These are phyloP conservation scores for Cyclophora punctaria DNA, from an alignment of 2,888 invertebrate species.

Conservation along the genomic window DNA sequence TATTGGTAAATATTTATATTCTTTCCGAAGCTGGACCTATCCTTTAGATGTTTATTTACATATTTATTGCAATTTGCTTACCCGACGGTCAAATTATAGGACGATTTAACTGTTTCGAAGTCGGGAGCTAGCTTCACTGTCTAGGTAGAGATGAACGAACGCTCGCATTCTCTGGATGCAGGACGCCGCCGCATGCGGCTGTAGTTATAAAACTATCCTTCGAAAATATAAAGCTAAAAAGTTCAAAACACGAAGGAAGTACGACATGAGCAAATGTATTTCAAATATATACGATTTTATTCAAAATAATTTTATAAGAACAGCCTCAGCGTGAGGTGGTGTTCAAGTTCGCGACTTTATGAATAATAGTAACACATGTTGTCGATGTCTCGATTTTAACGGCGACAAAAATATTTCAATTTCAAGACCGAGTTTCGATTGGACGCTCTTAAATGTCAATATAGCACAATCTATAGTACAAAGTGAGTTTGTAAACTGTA, in stretches of 20 bases:
- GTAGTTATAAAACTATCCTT: slow-evolving; percentile 56
- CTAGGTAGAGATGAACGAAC: too few species aligned
- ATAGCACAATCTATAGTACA: too few species aligned
- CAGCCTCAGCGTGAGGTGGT: slow-evolving; percentile 39
- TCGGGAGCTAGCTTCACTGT: too few species aligned
- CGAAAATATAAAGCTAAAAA: slow-evolving; percentile 51
- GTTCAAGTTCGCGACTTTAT: slow-evolving; percentile 6
- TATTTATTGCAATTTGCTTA: slow-evolving; percentile 69
- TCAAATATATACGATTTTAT: background rate
- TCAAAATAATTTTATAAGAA: slow-evolving; percentile 53
- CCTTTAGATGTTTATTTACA: slow-evolving; percentile 60
- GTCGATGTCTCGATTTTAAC: slow-evolving; percentile 66
- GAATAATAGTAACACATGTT: slow-evolving; percentile 66
- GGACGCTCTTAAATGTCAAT: background rate
- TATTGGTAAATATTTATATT: slow-evolving; percentile 50
- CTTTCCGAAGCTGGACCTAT: slow-evolving; percentile 58
- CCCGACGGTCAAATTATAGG: slow-evolving; percentile 27
- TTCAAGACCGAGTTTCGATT: slow-evolving; percentile 7
- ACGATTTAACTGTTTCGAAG: too few species aligned
- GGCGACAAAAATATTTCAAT: slow-evolving; percentile 52
- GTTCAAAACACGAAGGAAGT: slow-evolving; percentile 65
- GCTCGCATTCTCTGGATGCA: too few species aligned
- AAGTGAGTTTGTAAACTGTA: too few species aligned
- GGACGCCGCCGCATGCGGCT: slow-evolving; percentile 28
- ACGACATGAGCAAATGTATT: slow-evolving; percentile 63